phyloP scores from a whole-genome alignment of 2,888 invertebrate species.

The Standfussiana lucernea region DNA sequence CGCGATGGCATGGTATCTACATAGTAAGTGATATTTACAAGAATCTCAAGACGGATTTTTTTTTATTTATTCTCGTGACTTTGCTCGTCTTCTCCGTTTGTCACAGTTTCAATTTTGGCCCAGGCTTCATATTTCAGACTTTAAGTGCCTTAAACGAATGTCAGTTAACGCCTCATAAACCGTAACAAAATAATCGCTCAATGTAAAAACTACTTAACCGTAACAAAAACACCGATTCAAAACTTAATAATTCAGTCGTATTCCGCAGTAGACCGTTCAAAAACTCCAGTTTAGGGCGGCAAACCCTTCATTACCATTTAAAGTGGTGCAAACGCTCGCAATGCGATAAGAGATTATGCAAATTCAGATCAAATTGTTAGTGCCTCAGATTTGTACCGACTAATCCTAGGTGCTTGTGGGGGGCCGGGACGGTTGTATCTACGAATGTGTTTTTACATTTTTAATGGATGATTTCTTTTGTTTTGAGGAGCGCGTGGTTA shows the following conservation, averaged over 20 bases:
- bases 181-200: slow-evolving; percentile 22
- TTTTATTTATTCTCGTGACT: not conserved
- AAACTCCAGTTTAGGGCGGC: slow-evolving; percentile 65
- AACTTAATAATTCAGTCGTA: slow-evolving; percentile 59
- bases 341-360: slow-evolving; percentile 76
- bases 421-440: slow-evolving; percentile 40
- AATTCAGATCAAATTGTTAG: slow-evolving; percentile 86
- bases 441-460: slow-evolving; percentile 52
- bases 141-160: not conserved
- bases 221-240: slow-evolving; percentile 57
- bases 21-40: not conserved
- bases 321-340: slow-evolving; percentile 81
- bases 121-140: not conserved
- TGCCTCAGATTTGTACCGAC: slow-evolving; percentile 75
- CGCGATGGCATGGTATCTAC: too few relatives aligned
- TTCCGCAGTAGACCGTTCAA: slow-evolving; percentile 64
- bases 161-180: not conserved
- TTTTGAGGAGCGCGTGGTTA: too few relatives aligned
- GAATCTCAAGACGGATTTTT: not conserved
- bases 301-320: slow-evolving; percentile 84
- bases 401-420: slow-evolving; percentile 68
- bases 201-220: slow-evolving; percentile 43
- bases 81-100: not conserved
- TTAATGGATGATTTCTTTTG: slow-evolving; percentile 36
- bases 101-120: not conserved